Evolutionary conservation across 2,888 invertebrate genomes (phyloP).

Genomic region (Heliconius ismenius): DNA sequence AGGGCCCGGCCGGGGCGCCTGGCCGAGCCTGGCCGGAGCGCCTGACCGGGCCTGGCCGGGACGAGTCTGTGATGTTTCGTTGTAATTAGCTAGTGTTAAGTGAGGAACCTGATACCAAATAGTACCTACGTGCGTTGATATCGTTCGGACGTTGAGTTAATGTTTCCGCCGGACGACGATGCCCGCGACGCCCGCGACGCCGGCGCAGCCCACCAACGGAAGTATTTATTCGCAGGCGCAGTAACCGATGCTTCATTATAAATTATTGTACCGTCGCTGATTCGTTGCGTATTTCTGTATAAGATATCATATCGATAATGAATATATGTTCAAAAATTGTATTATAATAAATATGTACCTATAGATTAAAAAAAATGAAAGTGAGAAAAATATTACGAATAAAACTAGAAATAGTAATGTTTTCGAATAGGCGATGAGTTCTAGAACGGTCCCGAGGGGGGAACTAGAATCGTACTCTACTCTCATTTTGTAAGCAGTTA

Average conservation of each 20-base stretch:
- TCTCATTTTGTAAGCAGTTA: slow-evolving; percentile 80
- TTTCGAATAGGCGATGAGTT: slow-evolving; percentile 75
- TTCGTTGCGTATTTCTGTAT: slow-evolving; percentile 80
- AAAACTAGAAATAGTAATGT: slow-evolving; percentile 79
- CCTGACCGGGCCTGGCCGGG: slow-evolving; percentile 37
- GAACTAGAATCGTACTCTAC: slow-evolving; percentile 70
- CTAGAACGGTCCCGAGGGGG: slow-evolving; percentile 71
- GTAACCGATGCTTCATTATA: slow-evolving; percentile 75
- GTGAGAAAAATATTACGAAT: slow-evolving; percentile 81
- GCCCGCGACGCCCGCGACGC: slow-evolving; percentile 43
- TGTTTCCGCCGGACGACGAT: slow-evolving; percentile 66
- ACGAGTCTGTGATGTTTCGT: slow-evolving; percentile 74
- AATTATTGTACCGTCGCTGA: slow-evolving; percentile 76
- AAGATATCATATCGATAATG: slow-evolving; percentile 79
- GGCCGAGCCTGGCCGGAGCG: too few relatives aligned
- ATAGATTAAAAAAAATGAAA: slow-evolving; percentile 79
- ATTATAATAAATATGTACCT: slow-evolving; percentile 80
- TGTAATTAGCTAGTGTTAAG: slow-evolving; percentile 75
- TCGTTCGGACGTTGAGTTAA: slow-evolving; percentile 75
- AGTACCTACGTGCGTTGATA: slow-evolving; percentile 75
- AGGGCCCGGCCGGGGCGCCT: too few relatives aligned
- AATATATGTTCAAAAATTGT: slow-evolving; percentile 80
- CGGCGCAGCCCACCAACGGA: slow-evolving; percentile 66
- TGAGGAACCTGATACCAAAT: slow-evolving; percentile 75
- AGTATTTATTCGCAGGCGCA: slow-evolving; percentile 76